Base-by-base conservation (phyloP, 1,140 invertebrate genomes). In the Eriocheir sinensis region DNA sequence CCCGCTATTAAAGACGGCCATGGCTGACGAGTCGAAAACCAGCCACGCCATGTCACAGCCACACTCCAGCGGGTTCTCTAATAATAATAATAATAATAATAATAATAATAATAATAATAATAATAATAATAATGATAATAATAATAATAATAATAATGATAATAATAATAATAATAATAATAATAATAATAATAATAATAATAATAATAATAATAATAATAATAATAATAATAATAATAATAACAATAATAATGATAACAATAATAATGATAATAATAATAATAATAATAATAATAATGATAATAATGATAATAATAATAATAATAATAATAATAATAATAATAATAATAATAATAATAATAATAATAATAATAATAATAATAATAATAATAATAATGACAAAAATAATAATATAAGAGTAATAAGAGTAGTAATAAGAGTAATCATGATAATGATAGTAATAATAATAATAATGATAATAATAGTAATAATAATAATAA, bases 341-440 rank as follows among this genome's bases (percentile, higher is more conserved):
- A 38, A 88, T 2, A 30, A 15, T 88, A 38, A 15, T 3, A 34
- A 34, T 85, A 32, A 85, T 85, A 85, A 34, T 85, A 34, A 34
- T 85, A 85, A 34, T 85, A 2, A 88, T 3, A 15, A 38, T 2
- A 3, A 3, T 2, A 30, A 38, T 21, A 34, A 34, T 21, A 34
- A 34, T 21, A 34, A 85, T 34, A 34, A 34, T 34, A 85, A 34
- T 34, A 21, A 32, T 85, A 34, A 34, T 85, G 83, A 34, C 34
- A 85, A 12, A 15, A 85, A 85, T 34, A 32, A 34, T 85, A 34
- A 34, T 85, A 34, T 85, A 34, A 34, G 32, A 85, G 15, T 85
- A 34, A 85, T 85, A 34, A 85, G 83, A 34, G 83, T 85, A 34
- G 83, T 34, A 85, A 72, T 72, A 72, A 72, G 15, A n/a, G 60